These are phyloP conservation scores for Calyptomena viridis DNA, from an alignment of 2,113 vertebrate genomes.

Conservation along the genomic window DNA sequence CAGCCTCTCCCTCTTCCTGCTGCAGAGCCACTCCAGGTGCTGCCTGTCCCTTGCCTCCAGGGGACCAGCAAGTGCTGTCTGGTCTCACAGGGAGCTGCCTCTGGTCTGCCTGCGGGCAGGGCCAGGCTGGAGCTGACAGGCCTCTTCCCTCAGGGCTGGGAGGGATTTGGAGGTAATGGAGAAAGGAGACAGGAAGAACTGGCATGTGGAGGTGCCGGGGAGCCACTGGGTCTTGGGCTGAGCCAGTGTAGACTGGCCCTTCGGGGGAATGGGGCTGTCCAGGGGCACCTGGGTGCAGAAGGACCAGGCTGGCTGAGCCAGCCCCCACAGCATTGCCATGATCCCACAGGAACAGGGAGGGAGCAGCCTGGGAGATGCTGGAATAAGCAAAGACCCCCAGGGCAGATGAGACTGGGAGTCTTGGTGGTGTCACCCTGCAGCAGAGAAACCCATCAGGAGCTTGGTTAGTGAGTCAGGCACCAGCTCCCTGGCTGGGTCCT, in stretches of 20 bases:
- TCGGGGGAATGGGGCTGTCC: neutral
- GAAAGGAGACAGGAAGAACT: neutral
- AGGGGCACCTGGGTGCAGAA: accelerated
- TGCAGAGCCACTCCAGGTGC: neutral
- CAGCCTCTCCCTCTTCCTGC: neutral
- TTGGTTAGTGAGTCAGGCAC: neutral
- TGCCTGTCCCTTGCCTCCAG: neutral
- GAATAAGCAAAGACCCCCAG: neutral
- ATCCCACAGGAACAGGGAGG: accelerated
- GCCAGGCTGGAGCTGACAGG: neutral
- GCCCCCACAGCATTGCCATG: accelerated
- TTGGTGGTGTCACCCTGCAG: neutral
- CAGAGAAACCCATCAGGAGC: neutral
- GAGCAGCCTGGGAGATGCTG: neutral
- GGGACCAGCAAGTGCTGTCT: accelerated
- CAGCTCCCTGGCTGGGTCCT: neutral
- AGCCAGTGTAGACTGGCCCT: accelerated
- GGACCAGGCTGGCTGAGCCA: accelerated
- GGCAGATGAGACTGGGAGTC: neutral
- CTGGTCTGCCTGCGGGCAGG: neutral
- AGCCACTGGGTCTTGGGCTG: neutral
- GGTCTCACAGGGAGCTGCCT: neutral
- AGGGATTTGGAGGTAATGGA: neutral
- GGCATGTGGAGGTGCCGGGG: neutral
- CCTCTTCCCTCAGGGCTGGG: neutral